Conservation (phyloP, 1,140 invertebrate species). For the Drosophila ogumai region DNA sequence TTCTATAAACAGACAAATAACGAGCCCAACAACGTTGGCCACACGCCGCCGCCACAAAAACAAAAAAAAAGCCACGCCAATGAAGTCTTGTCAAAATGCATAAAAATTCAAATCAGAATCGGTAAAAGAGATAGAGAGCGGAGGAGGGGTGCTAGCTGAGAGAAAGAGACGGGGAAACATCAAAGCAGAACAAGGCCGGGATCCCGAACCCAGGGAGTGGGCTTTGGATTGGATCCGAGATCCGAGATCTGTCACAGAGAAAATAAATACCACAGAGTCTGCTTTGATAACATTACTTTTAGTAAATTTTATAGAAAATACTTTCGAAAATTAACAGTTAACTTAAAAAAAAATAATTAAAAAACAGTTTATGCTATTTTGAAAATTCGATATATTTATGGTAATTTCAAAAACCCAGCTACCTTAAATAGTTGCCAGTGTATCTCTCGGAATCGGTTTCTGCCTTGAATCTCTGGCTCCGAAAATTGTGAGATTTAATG, state of each 20-base stretch:
- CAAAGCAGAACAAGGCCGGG: slow-evolving; percentile 62
- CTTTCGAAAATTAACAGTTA: background rate
- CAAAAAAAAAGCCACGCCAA: slow-evolving; percentile 30
- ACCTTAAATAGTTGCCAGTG: background rate
- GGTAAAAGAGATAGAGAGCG: slow-evolving; percentile 1
- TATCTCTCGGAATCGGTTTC: slow-evolving; percentile 10
- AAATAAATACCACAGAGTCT: background rate
- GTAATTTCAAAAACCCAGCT: too few species aligned
- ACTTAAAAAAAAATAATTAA: background rate
- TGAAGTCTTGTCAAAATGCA: slow-evolving; percentile 73
- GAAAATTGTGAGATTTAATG: slow-evolving; percentile 78
- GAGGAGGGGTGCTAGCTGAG: background rate
- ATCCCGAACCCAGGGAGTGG: slow-evolving; percentile 41
- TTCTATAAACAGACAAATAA: slow-evolving; percentile 70
- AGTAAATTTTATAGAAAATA: too few species aligned
- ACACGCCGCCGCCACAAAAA: slow-evolving; percentile 40
- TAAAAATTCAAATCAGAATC: slow-evolving; percentile 78
- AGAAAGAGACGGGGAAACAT: slow-evolving; percentile 39
- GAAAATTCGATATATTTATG: background rate
- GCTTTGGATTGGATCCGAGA: slow-evolving; percentile 4
- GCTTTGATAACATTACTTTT: background rate
- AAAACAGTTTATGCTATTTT: background rate
- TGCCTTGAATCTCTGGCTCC: slow-evolving; percentile 21
- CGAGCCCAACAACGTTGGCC: slow-evolving; percentile 54
- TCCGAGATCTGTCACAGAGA: slow-evolving; percentile 4